These are phyloP conservation scores for Sesia bembeciformis DNA, from an alignment of 2,888 invertebrate genomes.

Conservation along the genomic window DNA sequence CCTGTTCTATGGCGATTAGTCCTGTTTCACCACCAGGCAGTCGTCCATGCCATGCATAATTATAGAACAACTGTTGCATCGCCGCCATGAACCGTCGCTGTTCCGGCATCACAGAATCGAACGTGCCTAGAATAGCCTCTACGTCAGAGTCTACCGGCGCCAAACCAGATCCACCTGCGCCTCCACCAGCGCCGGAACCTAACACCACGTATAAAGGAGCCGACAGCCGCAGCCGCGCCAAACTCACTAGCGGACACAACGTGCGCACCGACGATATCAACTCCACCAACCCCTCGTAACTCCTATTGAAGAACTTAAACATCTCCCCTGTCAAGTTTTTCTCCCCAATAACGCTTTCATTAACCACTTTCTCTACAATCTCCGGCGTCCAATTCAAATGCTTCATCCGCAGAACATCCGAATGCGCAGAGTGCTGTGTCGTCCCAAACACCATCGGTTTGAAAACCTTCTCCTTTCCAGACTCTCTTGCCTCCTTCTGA, in stretches of 20 bases:
- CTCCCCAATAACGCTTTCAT: slow-evolving; percentile 77
- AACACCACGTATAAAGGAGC: slow-evolving; percentile 84
- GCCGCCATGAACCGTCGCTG: slow-evolving; percentile 84
- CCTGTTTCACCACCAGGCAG: slow-evolving; percentile 76
- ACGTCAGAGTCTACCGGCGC: slow-evolving; percentile 78
- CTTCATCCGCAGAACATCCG: slow-evolving; percentile 73
- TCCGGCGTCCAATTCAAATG: slow-evolving; percentile 80
- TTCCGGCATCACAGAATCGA: slow-evolving; percentile 81
- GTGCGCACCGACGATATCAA: slow-evolving; percentile 87
- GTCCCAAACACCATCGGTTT: slow-evolving; percentile 80
- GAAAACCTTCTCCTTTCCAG: slow-evolving; percentile 56
- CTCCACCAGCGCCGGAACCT: slow-evolving; percentile 73
- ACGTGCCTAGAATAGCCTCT: slow-evolving; percentile 85
- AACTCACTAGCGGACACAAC: slow-evolving; percentile 82
- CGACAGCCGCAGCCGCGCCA: slow-evolving; percentile 76
- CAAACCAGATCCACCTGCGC: slow-evolving; percentile 53
- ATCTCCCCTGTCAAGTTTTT: slow-evolving; percentile 77
- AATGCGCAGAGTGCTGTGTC: slow-evolving; percentile 82
- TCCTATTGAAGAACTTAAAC: slow-evolving; percentile 78
- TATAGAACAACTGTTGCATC: slow-evolving; percentile 88
- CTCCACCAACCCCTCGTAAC: slow-evolving; percentile 79
- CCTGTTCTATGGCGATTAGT: slow-evolving; percentile 81
- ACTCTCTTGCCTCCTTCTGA: slow-evolving; percentile 44
- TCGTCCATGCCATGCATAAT: slow-evolving; percentile 85
- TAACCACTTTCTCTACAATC: slow-evolving; percentile 77